Evolutionary conservation across 2,113 vertebrate genomes (phyloP).

Genomic region (Gadus macrocephalus): DNA sequence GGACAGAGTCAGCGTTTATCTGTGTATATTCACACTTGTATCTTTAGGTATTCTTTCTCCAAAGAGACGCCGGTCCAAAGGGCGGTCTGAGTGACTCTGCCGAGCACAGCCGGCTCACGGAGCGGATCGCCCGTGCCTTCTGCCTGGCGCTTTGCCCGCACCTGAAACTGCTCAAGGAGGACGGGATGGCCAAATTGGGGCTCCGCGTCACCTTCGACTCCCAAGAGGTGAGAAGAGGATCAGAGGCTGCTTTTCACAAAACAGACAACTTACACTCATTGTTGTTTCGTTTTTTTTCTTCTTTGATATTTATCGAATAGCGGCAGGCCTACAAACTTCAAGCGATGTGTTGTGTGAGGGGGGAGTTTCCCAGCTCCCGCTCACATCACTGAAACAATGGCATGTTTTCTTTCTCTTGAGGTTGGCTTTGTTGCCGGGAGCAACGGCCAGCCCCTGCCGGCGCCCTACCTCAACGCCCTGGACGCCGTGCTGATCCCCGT

Average conservation of each 20-base stretch:
- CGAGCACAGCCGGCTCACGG: conserved; percentile 88
- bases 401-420: conserved; percentile 60
- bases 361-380: not conserved
- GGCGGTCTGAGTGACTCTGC: conserved; percentile 80
- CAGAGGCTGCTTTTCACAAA: too few relatives aligned
- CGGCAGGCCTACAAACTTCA: too few relatives aligned
- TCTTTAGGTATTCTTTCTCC: conserved; percentile 87
- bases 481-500: conserved; percentile 90
- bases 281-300: not conserved
- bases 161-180: conserved; percentile 92
- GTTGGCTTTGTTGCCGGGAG: conserved; percentile 93
- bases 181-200: conserved; percentile 94
- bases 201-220: conserved; percentile 90
- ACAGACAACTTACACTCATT: too few relatives aligned
- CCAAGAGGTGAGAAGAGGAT: conserved; percentile 79
- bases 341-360: too few relatives aligned
- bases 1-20: not conserved
- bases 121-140: conserved; percentile 91
- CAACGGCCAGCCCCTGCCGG: conserved; percentile 88
- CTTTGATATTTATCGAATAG: not conserved
- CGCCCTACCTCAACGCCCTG: conserved; percentile 90
- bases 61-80: conserved; percentile 81
- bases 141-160: conserved; percentile 91
- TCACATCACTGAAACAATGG: conserved; percentile 5
- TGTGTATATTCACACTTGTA: not conserved